A percentile compares a stretch with the other conserved stretches of the same genome.
phyloP scores from a whole-genome alignment of 2,113 vertebrate species.

The Pterocles burchelli region DNA sequence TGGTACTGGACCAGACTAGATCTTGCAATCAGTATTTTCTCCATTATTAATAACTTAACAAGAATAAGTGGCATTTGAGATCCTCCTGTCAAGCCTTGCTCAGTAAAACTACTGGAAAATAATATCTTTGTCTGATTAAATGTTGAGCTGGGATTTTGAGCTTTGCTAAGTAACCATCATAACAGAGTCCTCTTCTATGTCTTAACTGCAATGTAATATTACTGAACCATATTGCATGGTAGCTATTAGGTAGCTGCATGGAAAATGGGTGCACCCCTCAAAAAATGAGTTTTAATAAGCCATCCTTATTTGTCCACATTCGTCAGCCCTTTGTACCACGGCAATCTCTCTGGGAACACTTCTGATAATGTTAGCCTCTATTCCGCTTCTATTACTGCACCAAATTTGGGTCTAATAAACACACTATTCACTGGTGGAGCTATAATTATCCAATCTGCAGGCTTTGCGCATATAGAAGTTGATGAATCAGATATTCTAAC shows the following conservation, averaged over 20 bases:
- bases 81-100: neutral
- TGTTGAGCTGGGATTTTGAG: neutral
- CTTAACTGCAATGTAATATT: neutral
- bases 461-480: slow-evolving; percentile 49
- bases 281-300: neutral
- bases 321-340: neutral
- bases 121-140: neutral
- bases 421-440: slow-evolving; percentile 38
- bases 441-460: slow-evolving; percentile 63
- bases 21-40: neutral
- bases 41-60: neutral
- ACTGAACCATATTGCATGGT: neutral
- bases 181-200: neutral
- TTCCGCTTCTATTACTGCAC: neutral
- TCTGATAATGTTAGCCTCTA: slow-evolving; percentile 22
- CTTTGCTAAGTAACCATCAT: neutral
- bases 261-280: neutral
- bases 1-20: neutral
- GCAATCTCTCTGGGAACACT: neutral
- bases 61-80: neutral
- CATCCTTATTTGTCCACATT: slow-evolving; percentile 20
- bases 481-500: slow-evolving; percentile 57
- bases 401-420: slow-evolving; percentile 54
- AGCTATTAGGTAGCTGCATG: neutral
- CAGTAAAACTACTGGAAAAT: neutral